Percentiles rank a stretch among this genome's conserved stretches.
Conservation (phyloP, 2,113 vertebrate genomes). For the Labrus mixtus region DNA sequence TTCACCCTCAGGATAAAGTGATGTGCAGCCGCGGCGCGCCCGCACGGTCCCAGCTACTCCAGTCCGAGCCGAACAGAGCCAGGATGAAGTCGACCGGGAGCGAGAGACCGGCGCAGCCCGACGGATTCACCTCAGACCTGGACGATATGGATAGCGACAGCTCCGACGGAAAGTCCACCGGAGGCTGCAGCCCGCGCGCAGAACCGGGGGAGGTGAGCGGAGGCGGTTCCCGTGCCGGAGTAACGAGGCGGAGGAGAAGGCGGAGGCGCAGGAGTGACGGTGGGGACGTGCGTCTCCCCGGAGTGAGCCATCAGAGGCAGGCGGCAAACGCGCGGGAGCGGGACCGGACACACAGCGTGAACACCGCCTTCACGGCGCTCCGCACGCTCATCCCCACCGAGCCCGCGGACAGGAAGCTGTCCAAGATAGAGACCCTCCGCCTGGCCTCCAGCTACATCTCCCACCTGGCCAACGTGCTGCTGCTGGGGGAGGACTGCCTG, state of each 20-base stretch:
- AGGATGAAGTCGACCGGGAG: constrained; percentile 83
- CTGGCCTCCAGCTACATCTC: constrained; percentile 92
- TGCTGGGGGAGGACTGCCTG: constrained; percentile 82
- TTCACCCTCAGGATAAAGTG: constrained; percentile 82
- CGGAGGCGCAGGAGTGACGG: constrained; percentile 24
- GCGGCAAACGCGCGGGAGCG: constrained; percentile 92
- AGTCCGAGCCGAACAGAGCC: constrained; percentile 39
- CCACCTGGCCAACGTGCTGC: constrained; percentile 90
- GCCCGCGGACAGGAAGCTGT: constrained; percentile 89
- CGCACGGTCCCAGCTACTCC: constrained; percentile 51
- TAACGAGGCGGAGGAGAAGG: constrained; percentile 19
- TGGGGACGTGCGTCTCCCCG: constrained; percentile 56
- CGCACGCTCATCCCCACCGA: constrained; percentile 91
- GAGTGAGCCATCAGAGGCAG: constrained; percentile 85
- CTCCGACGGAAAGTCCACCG: constrained; percentile 79
- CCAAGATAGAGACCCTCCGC: constrained; percentile 93
- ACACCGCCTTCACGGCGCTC: constrained; percentile 89
- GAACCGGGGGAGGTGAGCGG: constrained; percentile 1
- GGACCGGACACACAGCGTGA: constrained; percentile 91
- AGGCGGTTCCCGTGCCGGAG: not conserved
- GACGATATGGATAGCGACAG: constrained; percentile 84
- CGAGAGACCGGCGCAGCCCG: constrained; percentile 49
- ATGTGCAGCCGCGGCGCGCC: constrained; percentile 66
- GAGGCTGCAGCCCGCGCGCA: constrained; percentile 66
- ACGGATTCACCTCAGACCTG: constrained; percentile 78